Evolutionary conservation across 2,797 vertebrate genomes (phyloP).

Genomic region (Trachurus trachurus): DNA sequence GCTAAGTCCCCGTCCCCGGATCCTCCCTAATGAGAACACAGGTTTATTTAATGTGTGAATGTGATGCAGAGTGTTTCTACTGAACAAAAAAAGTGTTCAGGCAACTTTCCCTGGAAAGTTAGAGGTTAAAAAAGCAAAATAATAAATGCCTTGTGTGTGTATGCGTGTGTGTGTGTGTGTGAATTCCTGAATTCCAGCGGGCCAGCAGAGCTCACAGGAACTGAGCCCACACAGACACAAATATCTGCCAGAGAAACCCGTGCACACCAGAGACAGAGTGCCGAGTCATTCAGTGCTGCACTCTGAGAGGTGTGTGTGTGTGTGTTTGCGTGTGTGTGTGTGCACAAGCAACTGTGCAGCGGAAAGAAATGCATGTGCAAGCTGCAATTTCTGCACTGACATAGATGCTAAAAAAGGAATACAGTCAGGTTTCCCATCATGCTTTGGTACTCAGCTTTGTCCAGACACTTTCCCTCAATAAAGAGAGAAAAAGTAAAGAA

Average conservation of each 20-base stretch:
- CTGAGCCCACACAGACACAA: slow-evolving; percentile 74
- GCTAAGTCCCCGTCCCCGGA: too few relatives aligned
- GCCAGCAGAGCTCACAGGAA: slow-evolving; percentile 72
- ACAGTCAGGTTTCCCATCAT: not conserved
- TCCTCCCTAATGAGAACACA: not conserved
- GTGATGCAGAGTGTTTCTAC: slow-evolving; percentile 13
- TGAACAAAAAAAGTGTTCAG: slow-evolving; percentile 49
- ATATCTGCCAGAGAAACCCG: slow-evolving; percentile 64
- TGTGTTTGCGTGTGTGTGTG: slow-evolving; percentile 18
- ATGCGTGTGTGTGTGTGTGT: slow-evolving; percentile 36
- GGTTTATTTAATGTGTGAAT: slow-evolving; percentile 6
- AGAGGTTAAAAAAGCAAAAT: slow-evolving; percentile 49
- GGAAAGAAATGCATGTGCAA: slow-evolving; percentile 1
- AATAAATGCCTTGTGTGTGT: slow-evolving; percentile 58
- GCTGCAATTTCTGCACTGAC: slow-evolving; percentile 13
- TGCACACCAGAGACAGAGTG: slow-evolving; percentile 47
- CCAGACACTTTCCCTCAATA: not conserved
- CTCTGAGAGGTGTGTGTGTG: slow-evolving; percentile 11
- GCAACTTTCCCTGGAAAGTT: slow-evolving; percentile 39
- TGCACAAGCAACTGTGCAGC: slow-evolving; percentile 1
- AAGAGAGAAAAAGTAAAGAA: not conserved
- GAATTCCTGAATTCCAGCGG: slow-evolving; percentile 71
- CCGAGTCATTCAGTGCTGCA: slow-evolving; percentile 56
- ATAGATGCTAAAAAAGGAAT: slow-evolving; percentile 1
- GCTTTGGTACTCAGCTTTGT: not conserved